Evolutionary conservation across 2,797 vertebrate species (phyloP).

Genomic region (Argya squamiceps): DNA sequence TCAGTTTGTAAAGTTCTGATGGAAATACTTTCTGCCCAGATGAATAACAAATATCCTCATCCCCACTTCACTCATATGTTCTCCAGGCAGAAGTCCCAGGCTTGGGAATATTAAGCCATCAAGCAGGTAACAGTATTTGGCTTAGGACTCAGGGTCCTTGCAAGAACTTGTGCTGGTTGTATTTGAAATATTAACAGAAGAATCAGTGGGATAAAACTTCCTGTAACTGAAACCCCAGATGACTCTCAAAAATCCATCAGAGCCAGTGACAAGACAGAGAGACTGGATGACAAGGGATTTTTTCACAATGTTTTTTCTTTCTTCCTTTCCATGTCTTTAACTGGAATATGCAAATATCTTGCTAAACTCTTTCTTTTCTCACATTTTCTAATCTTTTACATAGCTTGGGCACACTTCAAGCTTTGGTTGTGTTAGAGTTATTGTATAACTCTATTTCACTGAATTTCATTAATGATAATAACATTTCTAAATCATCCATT

Average conservation of each 20-base stretch:
- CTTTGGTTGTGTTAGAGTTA: background rate
- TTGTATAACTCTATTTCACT: background rate
- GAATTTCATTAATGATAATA: background rate
- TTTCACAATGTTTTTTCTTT: background rate
- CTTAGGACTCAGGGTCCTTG: background rate
- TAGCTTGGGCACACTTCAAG: background rate
- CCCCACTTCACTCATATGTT: slow-evolving; percentile 37
- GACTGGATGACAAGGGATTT: background rate
- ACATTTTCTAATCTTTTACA: background rate
- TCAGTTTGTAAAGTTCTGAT: slow-evolving; percentile 11
- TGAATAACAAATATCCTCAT: slow-evolving; percentile 26
- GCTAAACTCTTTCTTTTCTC: background rate
- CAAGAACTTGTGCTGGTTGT: slow-evolving; percentile 14
- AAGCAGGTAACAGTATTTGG: slow-evolving; percentile 28
- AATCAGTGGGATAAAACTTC: slow-evolving; percentile 13
- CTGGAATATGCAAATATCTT: background rate
- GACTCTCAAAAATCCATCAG: background rate
- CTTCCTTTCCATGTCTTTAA: background rate
- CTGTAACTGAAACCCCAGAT: background rate
- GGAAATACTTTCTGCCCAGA: slow-evolving; percentile 6
- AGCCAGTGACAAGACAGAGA: background rate
- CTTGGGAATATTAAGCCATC: slow-evolving; percentile 1
- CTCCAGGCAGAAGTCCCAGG: slow-evolving; percentile 49
- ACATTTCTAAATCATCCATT: background rate
- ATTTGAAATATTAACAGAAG: slow-evolving; percentile 20